Evolutionary conservation across 2,797 vertebrate species (phyloP), one percentile per base, ranked within the genome.

Genomic region (Phoxinus dragarum): DNA sequence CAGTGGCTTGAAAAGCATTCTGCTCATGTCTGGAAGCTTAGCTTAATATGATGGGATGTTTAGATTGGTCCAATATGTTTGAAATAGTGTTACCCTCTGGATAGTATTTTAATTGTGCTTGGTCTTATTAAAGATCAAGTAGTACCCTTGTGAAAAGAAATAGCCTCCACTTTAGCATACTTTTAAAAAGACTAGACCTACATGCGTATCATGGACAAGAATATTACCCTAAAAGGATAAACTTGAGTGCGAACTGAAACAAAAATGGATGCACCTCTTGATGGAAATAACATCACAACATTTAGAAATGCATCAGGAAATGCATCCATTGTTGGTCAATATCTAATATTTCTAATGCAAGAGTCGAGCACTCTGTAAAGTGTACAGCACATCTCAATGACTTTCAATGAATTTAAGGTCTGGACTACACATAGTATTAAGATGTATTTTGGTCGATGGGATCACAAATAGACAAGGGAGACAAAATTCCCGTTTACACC

Each of bases 1-100:
- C 77, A 86, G 68, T 54, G 38, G 47, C 40, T 85, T 82, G 69
- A 71, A 88, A 84, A 79, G 69, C 61, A 72, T 42, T 69, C 73
- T 59, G 74, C 71, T 84, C 80, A 81, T 54, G 34, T 81, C 78
- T 44, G 14, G n/a, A n/a, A 72, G 86, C 23, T 36, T 52, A 40
- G 19, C 27, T 84, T 83, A 74, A 67, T 77, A 73, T 78, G 61
- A 86, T 69, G 12, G 84, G 87, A 85, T 76, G 47, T 49, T 52
- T 66, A 68, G 66, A 82, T 75, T 73, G 4, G 82, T 69, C 38
- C n/a, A 34, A 71, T 34, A 49, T 84, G 82, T 71, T 85, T 83
- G 64, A 76, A 61, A 79, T 64, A 52, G 67, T 61, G 12, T 40
- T 81, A 44, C 27, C 59, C 44, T 71, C 64, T 40, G 69, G 66